A percentile compares a stretch with the other conserved stretches of the same genome.
phyloP scores from a whole-genome alignment of 2,797 vertebrate species.

The Orestias chungarensis region DNA sequence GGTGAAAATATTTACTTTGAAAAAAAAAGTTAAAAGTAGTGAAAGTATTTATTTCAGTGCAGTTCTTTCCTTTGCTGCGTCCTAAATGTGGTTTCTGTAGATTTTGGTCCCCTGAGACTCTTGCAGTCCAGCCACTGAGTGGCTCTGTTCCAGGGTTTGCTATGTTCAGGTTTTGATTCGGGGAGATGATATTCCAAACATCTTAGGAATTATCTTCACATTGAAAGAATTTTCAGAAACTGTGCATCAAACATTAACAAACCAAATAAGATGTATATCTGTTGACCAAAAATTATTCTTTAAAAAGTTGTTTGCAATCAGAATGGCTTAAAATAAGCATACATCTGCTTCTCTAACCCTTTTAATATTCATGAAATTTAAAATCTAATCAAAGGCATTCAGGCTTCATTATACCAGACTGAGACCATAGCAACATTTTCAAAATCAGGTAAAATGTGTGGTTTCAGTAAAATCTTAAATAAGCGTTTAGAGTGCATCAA shows the following conservation, averaged over 20 bases:
- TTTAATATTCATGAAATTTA: neutral
- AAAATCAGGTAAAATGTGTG: neutral
- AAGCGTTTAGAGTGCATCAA: too few relatives aligned
- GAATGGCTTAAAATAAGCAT: neutral
- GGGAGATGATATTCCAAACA: constrained; percentile 28
- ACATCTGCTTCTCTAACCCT: neutral
- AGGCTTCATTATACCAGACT: neutral
- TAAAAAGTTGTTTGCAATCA: neutral
- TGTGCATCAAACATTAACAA: neutral
- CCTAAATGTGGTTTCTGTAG: constrained; percentile 72
- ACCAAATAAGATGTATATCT: neutral
- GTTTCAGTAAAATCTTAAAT: too few relatives aligned
- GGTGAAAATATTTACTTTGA: constrained; percentile 81
- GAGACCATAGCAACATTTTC: neutral
- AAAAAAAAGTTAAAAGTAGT: constrained; percentile 55
- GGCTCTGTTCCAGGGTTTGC: constrained; percentile 42
- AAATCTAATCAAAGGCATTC: neutral
- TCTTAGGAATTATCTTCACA: constrained; percentile 9
- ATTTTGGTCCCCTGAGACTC: constrained; percentile 60
- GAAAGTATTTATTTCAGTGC: constrained; percentile 78
- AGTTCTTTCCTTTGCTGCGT: constrained; percentile 68
- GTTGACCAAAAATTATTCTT: neutral
- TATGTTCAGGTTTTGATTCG: constrained; percentile 47
- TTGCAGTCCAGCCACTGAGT: constrained; percentile 53
- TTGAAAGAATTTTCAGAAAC: neutral